Evolutionary conservation across 2,113 vertebrate genomes (phyloP).

Genomic region (Gnathonemus longibarbis): DNA sequence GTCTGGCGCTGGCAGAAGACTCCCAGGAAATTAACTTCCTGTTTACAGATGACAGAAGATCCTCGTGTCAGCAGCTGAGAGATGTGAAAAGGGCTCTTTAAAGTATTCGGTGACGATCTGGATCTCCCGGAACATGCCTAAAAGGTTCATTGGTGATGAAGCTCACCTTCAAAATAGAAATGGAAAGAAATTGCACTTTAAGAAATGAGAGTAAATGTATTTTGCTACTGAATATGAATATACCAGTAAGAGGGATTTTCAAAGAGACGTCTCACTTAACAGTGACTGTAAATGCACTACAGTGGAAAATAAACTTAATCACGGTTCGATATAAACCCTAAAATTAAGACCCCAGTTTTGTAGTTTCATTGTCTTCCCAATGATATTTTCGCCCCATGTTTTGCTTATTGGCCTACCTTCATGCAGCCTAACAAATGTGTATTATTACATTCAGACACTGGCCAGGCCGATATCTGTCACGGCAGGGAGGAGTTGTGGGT

Average conservation of each 20-base stretch:
- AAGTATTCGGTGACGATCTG: conserved; percentile 9
- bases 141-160: not conserved
- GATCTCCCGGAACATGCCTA: not conserved
- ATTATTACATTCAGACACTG: not conserved
- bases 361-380: not conserved
- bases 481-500: not conserved
- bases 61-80: not conserved
- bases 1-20: not conserved
- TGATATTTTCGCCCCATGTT: not conserved
- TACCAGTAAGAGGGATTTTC: not conserved
- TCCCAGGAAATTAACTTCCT: not conserved
- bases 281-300: conserved; percentile 7
- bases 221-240: conserved; percentile 16
- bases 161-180: not conserved
- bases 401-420: not conserved
- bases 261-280: not conserved
- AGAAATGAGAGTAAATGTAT: conserved; percentile 1
- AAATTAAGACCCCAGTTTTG: not conserved
- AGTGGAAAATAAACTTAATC: not conserved
- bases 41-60: conserved; percentile 10
- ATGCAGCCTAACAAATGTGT: not conserved
- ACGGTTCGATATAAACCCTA: not conserved
- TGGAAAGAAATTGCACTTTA: conserved; percentile 1
- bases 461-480: not conserved
- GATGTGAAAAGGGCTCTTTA: conserved; percentile 1